These are phyloP conservation scores for Hassar affinis DNA, from an alignment of 2,113 vertebrate species.

Conservation along the genomic window DNA sequence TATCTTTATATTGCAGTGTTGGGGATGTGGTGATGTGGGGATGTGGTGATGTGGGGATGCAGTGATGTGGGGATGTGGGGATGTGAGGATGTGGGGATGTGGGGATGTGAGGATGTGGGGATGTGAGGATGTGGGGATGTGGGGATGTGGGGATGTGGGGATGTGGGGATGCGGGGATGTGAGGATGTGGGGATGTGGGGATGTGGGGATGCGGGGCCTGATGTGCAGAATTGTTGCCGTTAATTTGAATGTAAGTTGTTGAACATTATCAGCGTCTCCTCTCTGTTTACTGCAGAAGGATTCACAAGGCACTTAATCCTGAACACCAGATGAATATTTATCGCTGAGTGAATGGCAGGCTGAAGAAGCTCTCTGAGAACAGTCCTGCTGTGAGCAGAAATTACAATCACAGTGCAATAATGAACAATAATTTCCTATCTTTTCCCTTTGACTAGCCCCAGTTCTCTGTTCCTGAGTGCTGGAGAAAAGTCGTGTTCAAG, in stretches of 20 bases:
- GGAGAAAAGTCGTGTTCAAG: background rate
- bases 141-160: too few relatives aligned
- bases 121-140: too few relatives aligned
- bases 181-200: too few relatives aligned
- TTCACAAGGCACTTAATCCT: background rate
- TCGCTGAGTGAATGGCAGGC: background rate
- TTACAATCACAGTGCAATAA: conserved; percentile 10
- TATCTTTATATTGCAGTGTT: background rate
- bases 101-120: too few relatives aligned
- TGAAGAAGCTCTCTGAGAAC: background rate
- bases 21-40: too few relatives aligned
- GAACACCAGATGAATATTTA: background rate
- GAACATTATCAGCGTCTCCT: background rate
- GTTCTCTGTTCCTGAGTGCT: background rate
- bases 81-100: too few relatives aligned
- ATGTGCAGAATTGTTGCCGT: background rate
- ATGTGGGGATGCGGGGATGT: too few relatives aligned
- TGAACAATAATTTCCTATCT: background rate
- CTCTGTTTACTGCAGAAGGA: background rate
- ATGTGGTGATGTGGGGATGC: too few relatives aligned
- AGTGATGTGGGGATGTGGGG: too few relatives aligned
- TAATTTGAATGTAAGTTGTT: background rate
- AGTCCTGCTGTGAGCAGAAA: conserved; percentile 1
- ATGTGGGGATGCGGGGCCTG: too few relatives aligned
- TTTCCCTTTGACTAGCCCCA: background rate